Conservation (phyloP, 2,888 invertebrate genomes). For the Drosophila recens region DNA sequence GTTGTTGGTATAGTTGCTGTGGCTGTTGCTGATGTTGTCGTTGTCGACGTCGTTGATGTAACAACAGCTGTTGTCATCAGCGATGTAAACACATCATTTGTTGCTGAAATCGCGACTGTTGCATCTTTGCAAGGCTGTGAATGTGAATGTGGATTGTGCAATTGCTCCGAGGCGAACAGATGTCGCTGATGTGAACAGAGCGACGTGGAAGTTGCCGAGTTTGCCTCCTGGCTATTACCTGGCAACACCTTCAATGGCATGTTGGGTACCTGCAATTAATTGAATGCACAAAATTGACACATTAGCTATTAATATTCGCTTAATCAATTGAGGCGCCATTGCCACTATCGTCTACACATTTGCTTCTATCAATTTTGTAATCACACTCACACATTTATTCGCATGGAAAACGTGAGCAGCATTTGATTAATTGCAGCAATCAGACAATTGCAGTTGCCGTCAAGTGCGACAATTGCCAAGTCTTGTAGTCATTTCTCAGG, state of each 20-base stretch:
- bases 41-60: slow-evolving; percentile 25
- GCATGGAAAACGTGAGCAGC: slow-evolving; percentile 67
- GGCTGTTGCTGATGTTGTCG: slow-evolving; percentile 30
- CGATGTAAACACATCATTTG: slow-evolving; percentile 57
- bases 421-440: slow-evolving; percentile 34
- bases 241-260: slow-evolving; percentile 77
- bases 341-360: slow-evolving; percentile 9
- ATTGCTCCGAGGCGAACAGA: slow-evolving; percentile 80
- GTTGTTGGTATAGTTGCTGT: slow-evolving; percentile 32
- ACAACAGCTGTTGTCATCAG: slow-evolving; percentile 49
- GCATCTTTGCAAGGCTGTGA: slow-evolving; percentile 59
- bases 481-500: neutral
- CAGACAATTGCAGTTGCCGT: neutral
- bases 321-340: slow-evolving; percentile 49
- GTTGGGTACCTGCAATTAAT: slow-evolving; percentile 84
- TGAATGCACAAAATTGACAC: slow-evolving; percentile 50
- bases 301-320: slow-evolving; percentile 42
- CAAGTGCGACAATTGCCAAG: neutral
- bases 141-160: slow-evolving; percentile 56
- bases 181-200: slow-evolving; percentile 84
- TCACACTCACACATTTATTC: slow-evolving; percentile 62
- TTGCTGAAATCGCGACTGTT: slow-evolving; percentile 32
- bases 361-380: slow-evolving; percentile 50
- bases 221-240: slow-evolving; percentile 26
- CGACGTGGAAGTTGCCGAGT: slow-evolving; percentile 20